Evolutionary conservation across 2,888 invertebrate species (phyloP).

Genomic region (Phaonia tiefii): DNA sequence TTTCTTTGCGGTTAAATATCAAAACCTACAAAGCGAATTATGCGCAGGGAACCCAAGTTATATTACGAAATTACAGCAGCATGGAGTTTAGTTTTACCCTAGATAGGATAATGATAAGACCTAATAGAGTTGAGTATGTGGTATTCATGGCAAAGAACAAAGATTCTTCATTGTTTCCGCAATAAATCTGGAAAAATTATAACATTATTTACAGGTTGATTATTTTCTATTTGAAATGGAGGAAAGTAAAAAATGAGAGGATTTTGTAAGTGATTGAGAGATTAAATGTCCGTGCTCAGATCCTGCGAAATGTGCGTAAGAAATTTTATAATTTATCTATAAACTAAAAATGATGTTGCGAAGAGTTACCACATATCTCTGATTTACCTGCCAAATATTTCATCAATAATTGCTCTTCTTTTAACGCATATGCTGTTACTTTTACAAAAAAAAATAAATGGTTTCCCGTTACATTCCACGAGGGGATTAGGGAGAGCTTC

Average conservation of each 20-base stretch:
- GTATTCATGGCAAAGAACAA: not conserved
- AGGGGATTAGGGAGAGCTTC: too few relatives aligned
- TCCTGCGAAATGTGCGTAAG: too few relatives aligned
- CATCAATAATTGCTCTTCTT: too few relatives aligned
- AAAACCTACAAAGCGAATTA: constrained; percentile 27
- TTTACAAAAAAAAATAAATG: too few relatives aligned
- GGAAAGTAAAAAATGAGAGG: not conserved
- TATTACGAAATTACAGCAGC: not conserved
- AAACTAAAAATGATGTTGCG: too few relatives aligned
- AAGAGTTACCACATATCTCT: too few relatives aligned
- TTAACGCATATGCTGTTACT: too few relatives aligned
- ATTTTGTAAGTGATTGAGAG: too few relatives aligned
- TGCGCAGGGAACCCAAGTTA: not conserved
- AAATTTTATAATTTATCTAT: too few relatives aligned
- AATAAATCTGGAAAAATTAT: not conserved
- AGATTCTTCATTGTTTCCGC: not conserved
- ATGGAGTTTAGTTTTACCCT: constrained; percentile 1
- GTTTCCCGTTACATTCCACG: too few relatives aligned
- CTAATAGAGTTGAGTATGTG: constrained; percentile 33
- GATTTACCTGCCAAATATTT: too few relatives aligned
- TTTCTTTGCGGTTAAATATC: constrained; percentile 60
- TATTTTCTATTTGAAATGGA: not conserved
- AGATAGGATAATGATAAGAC: constrained; percentile 25
- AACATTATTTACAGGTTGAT: not conserved
- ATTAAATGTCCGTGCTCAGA: too few relatives aligned